These are phyloP conservation scores for Phodopus roborovskii DNA, from an alignment of 2,113 vertebrate species.

Conservation along the genomic window DNA sequence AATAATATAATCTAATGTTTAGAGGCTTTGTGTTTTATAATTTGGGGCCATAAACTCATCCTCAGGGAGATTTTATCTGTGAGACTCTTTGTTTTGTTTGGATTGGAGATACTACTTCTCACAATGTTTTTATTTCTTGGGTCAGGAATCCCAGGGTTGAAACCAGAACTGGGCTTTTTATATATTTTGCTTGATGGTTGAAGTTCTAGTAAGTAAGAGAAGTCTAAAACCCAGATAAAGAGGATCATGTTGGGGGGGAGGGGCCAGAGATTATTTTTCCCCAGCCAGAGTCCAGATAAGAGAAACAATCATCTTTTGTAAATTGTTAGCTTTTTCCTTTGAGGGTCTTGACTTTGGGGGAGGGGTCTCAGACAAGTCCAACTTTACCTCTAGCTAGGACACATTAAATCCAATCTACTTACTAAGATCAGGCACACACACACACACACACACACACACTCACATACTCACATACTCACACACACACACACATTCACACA, in stretches of 20 bases:
- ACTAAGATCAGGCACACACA: not conserved
- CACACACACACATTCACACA: not conserved
- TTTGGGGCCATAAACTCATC: not conserved
- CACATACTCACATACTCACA: not conserved
- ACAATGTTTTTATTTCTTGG: constrained; percentile 16
- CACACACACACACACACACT: not conserved
- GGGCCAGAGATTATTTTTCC: constrained; percentile 1
- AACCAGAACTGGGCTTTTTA: constrained; percentile 27
- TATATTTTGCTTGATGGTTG: not conserved
- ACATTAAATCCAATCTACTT: constrained; percentile 34
- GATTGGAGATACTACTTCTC: not conserved
- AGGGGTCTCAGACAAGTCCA: not conserved
- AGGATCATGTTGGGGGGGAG: not conserved
- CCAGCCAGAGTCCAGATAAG: not conserved
- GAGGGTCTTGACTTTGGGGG: not conserved
- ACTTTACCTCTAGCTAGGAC: not conserved
- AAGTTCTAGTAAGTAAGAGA: not conserved
- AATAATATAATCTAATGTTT: not conserved
- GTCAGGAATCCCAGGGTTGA: not conserved
- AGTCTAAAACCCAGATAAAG: constrained; percentile 31
- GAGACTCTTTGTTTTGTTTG: not conserved
- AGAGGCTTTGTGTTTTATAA: not conserved
- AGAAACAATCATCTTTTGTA: not conserved
- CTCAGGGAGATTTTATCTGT: not conserved
- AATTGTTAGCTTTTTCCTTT: not conserved